Percentiles rank a stretch among this genome's conserved stretches.
phyloP scores from a whole-genome alignment of 2,113 vertebrate species.

The Menidia beryllina region DNA sequence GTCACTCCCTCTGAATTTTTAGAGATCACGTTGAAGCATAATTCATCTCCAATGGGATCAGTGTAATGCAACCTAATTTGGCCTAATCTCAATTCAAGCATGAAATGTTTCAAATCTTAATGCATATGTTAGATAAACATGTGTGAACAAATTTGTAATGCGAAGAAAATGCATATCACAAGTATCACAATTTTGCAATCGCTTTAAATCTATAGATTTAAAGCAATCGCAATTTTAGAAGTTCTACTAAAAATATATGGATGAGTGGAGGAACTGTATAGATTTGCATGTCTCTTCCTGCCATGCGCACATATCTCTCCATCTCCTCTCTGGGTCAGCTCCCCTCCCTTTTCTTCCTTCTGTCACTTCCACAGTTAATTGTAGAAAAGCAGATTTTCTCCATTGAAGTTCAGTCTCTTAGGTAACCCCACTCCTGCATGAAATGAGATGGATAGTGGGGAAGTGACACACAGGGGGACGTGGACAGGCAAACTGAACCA shows the following conservation, averaged over 20 bases:
- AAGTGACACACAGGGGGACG: constrained; percentile 63
- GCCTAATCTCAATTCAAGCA: constrained; percentile 49
- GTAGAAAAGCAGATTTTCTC: constrained; percentile 85
- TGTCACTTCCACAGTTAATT: constrained; percentile 83
- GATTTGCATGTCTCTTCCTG: constrained; percentile 61
- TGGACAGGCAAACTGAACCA: constrained; percentile 65
- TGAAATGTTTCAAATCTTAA: constrained; percentile 11
- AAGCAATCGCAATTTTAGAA: no score
- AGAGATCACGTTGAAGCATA: constrained; percentile 48
- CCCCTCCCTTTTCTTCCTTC: constrained; percentile 65
- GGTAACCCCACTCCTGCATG: constrained; percentile 86
- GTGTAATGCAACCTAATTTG: constrained; percentile 63
- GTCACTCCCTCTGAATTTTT: constrained; percentile 74
- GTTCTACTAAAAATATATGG: background rate
- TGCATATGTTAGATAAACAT: background rate
- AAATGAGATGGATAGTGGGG: constrained; percentile 82
- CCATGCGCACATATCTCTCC: constrained; percentile 55
- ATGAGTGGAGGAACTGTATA: constrained; percentile 30
- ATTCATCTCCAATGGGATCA: constrained; percentile 57
- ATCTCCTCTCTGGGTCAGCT: constrained; percentile 40
- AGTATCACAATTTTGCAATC: background rate
- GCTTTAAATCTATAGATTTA: background rate
- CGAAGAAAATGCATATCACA: background rate
- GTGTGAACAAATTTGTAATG: background rate
- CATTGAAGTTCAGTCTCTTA: constrained; percentile 84